phyloP scores from a whole-genome alignment of 2,113 vertebrate genomes.

The Chaetops frenatus region DNA sequence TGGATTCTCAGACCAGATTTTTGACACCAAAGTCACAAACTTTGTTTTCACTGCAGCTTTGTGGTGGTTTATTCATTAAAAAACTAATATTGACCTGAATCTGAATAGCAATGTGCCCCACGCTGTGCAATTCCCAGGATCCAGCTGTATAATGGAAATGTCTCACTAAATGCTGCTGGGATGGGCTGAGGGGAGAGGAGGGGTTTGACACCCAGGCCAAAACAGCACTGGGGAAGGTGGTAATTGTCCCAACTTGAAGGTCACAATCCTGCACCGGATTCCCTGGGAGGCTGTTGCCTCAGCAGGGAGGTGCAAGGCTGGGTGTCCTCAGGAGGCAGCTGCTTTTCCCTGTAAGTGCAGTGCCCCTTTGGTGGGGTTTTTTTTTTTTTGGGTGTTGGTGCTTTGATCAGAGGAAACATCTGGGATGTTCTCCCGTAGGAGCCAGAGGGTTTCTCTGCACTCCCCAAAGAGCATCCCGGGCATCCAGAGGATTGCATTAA shows the following conservation, averaged over 20 bases:
- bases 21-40: neutral
- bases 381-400: neutral
- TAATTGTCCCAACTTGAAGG: neutral
- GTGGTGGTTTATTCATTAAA: neutral
- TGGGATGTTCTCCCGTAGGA: neutral
- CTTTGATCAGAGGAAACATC: neutral
- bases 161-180: neutral
- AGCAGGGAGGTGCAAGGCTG: neutral
- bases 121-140: accelerated
- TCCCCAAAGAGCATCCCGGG: neutral
- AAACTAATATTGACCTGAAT: neutral
- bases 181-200: neutral
- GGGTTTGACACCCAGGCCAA: neutral
- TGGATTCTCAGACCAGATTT: neutral
- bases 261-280: neutral
- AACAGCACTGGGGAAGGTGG: neutral
- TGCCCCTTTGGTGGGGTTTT: neutral
- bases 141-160: neutral
- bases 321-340: neutral
- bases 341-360: neutral
- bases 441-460: neutral
- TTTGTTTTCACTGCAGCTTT: neutral
- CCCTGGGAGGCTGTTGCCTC: neutral
- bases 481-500: neutral
- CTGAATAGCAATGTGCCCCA: neutral